phyloP scores from a whole-genome alignment of 2,113 vertebrate species.

The Perca fluviatilis region DNA sequence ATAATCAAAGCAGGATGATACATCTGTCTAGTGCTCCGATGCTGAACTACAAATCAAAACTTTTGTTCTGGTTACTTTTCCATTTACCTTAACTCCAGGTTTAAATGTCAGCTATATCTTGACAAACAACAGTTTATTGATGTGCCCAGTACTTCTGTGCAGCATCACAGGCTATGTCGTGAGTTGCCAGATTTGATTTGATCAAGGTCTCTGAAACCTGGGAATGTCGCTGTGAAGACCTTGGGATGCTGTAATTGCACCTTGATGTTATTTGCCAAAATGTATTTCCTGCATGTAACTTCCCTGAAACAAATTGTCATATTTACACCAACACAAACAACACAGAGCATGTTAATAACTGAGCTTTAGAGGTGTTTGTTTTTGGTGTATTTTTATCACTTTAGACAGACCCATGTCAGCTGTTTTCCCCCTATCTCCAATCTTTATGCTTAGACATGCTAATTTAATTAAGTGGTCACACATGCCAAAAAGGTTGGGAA shows the following conservation, averaged over 20 bases:
- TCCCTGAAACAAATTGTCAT: neutral
- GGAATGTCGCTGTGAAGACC: neutral
- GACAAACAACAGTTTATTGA: neutral
- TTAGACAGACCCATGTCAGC: neutral
- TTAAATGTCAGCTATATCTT: neutral
- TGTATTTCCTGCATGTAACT: neutral
- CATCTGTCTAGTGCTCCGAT: neutral
- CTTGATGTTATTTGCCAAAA: neutral
- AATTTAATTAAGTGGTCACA: neutral
- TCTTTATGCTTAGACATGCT: neutral
- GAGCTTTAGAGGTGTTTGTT: neutral
- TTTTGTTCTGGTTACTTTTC: neutral
- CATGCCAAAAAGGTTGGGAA: too few relatives aligned
- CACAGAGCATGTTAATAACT: too few relatives aligned
- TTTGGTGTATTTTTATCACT: neutral
- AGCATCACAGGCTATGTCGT: neutral
- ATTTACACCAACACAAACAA: neutral
- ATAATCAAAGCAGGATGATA: neutral
- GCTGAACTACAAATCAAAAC: neutral
- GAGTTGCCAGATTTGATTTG: neutral
- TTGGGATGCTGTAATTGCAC: neutral
- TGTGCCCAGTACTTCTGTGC: neutral
- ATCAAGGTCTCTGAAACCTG: neutral
- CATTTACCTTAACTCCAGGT: neutral
- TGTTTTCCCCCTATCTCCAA: neutral